Conservation (phyloP, 2,113 vertebrate genomes). For the Thamnaconus septentrionalis region DNA sequence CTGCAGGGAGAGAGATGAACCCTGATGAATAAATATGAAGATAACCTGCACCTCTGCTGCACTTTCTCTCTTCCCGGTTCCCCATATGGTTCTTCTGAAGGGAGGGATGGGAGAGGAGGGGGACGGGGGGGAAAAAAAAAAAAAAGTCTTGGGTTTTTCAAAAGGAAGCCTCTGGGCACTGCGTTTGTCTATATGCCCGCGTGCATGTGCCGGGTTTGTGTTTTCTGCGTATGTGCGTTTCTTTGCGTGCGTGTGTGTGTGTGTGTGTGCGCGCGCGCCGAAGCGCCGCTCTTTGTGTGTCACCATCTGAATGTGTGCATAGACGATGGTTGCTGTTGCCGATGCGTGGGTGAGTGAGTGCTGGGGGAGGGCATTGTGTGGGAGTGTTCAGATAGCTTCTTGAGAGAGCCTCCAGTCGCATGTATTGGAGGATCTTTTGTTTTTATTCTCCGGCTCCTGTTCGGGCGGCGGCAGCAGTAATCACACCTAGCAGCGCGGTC, state of each 20-base stretch:
- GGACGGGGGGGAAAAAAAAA: conserved; percentile 27
- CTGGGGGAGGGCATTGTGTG: conserved; percentile 45
- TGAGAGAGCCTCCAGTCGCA: conserved; percentile 71
- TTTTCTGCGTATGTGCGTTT: conserved; percentile 9
- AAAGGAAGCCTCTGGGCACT: conserved; percentile 50
- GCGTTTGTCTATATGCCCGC: conserved; percentile 34
- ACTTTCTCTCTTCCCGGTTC: conserved; percentile 41
- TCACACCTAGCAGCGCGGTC: conserved; percentile 42
- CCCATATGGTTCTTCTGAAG: conserved; percentile 65
- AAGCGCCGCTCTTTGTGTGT: conserved; percentile 42
- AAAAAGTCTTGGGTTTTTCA: too few relatives aligned
- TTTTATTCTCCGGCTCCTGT: conserved; percentile 50
- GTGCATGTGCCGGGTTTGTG: conserved; percentile 25
- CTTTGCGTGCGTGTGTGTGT: background rate
- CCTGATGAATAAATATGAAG: conserved; percentile 78
- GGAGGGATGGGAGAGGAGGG: conserved; percentile 50
- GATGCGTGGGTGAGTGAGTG: conserved; percentile 44
- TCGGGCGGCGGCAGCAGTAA: conserved; percentile 11
- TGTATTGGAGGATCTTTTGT: conserved; percentile 72
- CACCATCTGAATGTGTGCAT: conserved; percentile 54
- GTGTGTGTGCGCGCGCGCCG: conserved; percentile 23
- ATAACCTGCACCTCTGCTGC: conserved; percentile 68
- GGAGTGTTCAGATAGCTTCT: conserved; percentile 71
- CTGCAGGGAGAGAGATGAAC: conserved; percentile 55
- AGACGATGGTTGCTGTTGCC: conserved; percentile 31